Base-by-base conservation (phyloP, 2,113 vertebrate species). In the Polypterus bichir region DNA sequence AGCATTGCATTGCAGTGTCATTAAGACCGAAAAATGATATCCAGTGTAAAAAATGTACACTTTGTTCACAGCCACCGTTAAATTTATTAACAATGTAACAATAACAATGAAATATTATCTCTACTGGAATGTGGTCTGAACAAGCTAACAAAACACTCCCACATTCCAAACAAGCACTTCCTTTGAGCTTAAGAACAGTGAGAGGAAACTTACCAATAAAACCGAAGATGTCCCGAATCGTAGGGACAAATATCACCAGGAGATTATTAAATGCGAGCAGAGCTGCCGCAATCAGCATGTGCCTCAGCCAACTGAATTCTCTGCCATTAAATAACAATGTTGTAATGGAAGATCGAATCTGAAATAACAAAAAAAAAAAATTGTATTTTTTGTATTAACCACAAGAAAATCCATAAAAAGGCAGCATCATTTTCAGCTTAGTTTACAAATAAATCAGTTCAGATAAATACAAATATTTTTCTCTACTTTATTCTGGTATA, bases 211-310 rank as follows among this genome's bases (percentile, higher is more conserved):
- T 78, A 99, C 96, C 96, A 9, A 97, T 99, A 76, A 99, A 98
- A 76, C 96, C 96, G 6, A 99, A 99, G 76, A 99, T 99, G 75
- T 99, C 93, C 76, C 92, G 89, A 81, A 99, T 98, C 64, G 89
- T 87, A 3, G 96, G 95, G 54, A 99, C 95, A 7, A 93, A 98
- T 74, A 98, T 97, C 68, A 99, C 96, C 65, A 98, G 81, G 51
- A 92, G 56, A 68, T 97, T 91, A 76, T 91, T 92, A 71, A 95
- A 88, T 61, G 66, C 71, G 68, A 99, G 76, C 66, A 98, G 84
- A 54, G 78, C 59, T 5, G 79, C 73, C 4, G 95, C 94, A 66
- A 94, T 91, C 63, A 92, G 62, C 62, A 97, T 65, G 74, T 98
- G 94, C 53, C 92, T 88, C 68, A 82, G 76, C 92, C 94, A 97